phyloP scores from a whole-genome alignment of 1,140 invertebrate genomes.

The Drosophila cardini region DNA sequence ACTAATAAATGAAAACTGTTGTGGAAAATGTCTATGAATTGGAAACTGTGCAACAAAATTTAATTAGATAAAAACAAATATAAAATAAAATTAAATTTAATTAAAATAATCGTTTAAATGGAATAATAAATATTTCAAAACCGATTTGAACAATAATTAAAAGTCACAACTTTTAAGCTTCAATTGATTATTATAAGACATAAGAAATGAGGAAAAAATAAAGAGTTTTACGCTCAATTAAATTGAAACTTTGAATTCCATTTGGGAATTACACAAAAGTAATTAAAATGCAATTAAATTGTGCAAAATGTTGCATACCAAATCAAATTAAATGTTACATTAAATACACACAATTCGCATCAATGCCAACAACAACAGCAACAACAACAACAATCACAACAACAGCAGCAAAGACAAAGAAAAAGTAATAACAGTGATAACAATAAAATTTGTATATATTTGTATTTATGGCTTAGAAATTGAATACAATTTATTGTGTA shows the following conservation, averaged over 20 bases:
- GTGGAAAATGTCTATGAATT: not conserved
- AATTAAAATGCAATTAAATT: slow-evolving; percentile 77
- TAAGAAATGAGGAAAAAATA: slow-evolving; percentile 21
- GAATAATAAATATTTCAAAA: slow-evolving; percentile 13
- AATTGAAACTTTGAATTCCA: slow-evolving; percentile 24
- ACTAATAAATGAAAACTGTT: slow-evolving; percentile 1
- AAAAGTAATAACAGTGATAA: not conserved
- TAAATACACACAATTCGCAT: slow-evolving; percentile 6
- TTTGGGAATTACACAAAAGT: slow-evolving; percentile 24
- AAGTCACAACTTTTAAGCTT: not conserved
- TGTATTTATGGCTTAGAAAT: slow-evolving; percentile 43
- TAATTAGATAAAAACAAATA: not conserved
- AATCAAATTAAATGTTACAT: slow-evolving; percentile 51
- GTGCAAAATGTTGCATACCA: slow-evolving; percentile 29
- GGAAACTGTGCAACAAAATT: not conserved
- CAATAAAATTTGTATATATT: not conserved
- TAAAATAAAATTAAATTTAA: not conserved
- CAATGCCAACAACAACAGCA: slow-evolving; percentile 12
- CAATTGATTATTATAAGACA: slow-evolving; percentile 1
- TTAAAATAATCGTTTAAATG: not conserved
- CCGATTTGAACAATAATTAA: not conserved
- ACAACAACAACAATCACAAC: not conserved
- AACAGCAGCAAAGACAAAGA: not conserved
- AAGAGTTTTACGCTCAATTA: slow-evolving; percentile 51
- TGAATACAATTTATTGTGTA: slow-evolving; percentile 39